Base-by-base conservation (phyloP, 2,113 vertebrate genomes). In the Girardinichthys multiradiatus region DNA sequence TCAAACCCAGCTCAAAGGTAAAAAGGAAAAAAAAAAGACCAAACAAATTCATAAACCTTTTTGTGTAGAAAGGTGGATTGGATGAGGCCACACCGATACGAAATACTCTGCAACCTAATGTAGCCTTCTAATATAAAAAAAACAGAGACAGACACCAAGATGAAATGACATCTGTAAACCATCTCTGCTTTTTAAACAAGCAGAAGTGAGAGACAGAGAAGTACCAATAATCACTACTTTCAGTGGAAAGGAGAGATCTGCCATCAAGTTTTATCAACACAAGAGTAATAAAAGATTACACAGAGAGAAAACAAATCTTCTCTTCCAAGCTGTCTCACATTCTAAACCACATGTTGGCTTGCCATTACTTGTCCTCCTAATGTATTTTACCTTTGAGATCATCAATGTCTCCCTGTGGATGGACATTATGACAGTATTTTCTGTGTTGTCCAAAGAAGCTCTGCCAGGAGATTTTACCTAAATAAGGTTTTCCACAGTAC, bases 401-500 rank as follows among this genome's bases (percentile, higher is more conserved):
- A 68, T 67, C 45, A 68, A 68, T n/a, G 39, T 48, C 31, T 77
- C 75, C 73, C 75, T 26, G 51, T 15, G 68, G 69, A 74, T 33
- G 35, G 67, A 65, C 37, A 39, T 21, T 26, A 35, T 45, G 65
- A 78, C 70, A 33, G 62, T 48, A 37, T 51, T 87, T 83, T 60
- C 57, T 77, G 67, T 72, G 51, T 74, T 91, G 80, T 74, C 7
- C 74, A 77, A 62, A 70, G 63, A 84, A 39, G 64, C 57, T 70
- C 84, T 73, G 68, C 62, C 27, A 64, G 58, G 85, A 70, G 57
- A 69, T 30, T 54, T 64, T 73, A 74, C 65, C 82, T 67, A 80
- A 91, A 81, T 86, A 85, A 87, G 79, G 75, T 85, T 84, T 82
- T 68, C 48, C 35, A 83, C 75, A 77, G 70, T 35, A 70, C 76